Conservation (phyloP, 2,113 vertebrate species). For the Opisthocomus hoazin region DNA sequence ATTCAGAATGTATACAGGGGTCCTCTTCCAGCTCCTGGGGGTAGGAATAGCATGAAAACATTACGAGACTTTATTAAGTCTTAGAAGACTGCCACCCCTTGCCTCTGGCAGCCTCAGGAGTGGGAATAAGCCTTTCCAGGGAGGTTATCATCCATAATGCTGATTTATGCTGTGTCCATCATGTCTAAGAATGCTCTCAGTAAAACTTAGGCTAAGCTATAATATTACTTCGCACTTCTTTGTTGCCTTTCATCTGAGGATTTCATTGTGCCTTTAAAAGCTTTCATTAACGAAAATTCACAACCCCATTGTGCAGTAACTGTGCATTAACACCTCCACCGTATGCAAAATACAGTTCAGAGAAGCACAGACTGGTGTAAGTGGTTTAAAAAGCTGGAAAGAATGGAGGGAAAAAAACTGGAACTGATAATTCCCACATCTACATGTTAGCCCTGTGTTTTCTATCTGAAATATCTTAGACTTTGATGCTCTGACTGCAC, state of each 20-base stretch:
- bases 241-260: conserved; percentile 35
- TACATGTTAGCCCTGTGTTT: neutral
- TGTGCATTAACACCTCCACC: conserved; percentile 49
- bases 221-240: conserved; percentile 44
- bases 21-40: neutral
- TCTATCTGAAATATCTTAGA: neutral
- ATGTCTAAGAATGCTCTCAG: conserved; percentile 14
- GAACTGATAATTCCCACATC: neutral
- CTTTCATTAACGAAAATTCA: conserved; percentile 62
- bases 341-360: conserved; percentile 26
- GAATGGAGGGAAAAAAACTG: neutral
- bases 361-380: conserved; percentile 16
- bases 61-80: conserved; percentile 15
- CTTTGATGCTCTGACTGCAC: neutral
- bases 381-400: conserved; percentile 38
- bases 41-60: conserved; percentile 4
- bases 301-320: conserved; percentile 24
- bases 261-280: conserved; percentile 50
- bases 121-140: conserved; percentile 7
- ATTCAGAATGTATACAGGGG: neutral
- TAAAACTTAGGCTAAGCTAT: conserved; percentile 40
- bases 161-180: conserved; percentile 35
- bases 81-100: neutral
- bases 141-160: conserved; percentile 1
- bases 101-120: conserved; percentile 21